A percentile compares a stretch with the other conserved stretches of the same genome.
Evolutionary conservation across 2,797 vertebrate species (phyloP).

Genomic region (Acipenser oxyrinchus): DNA sequence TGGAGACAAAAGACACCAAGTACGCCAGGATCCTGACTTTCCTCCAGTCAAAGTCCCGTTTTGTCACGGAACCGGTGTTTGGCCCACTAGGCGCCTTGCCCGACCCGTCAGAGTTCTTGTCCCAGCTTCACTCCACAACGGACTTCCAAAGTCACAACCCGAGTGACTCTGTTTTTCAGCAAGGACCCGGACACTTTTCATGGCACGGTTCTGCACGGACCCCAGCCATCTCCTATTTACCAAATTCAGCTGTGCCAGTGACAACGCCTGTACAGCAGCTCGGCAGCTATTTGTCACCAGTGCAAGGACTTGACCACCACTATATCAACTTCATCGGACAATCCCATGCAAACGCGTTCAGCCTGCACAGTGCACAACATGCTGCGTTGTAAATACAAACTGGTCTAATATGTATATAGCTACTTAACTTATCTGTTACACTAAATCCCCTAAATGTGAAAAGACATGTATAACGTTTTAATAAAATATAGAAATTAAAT

Average conservation of each 20-base stretch:
- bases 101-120: conserved; percentile 73
- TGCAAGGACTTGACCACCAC: conserved; percentile 82
- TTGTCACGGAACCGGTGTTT: conserved; percentile 75
- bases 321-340: conserved; percentile 88
- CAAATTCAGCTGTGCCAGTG: conserved; percentile 50
- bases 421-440: too few relatives aligned
- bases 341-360: conserved; percentile 74
- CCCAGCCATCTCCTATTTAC: conserved; percentile 65
- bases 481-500: too few relatives aligned
- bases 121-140: conserved; percentile 66
- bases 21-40: conserved; percentile 95
- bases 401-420: too few relatives aligned
- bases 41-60: conserved; percentile 85
- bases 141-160: conserved; percentile 72
- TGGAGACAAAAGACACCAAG: conserved; percentile 94
- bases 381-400: conserved; percentile 50
- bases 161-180: conserved; percentile 65
- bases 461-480: too few relatives aligned
- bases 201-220: conserved; percentile 75
- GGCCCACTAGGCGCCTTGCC: conserved; percentile 60
- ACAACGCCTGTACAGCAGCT: conserved; percentile 68
- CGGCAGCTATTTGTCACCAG: conserved; percentile 73
- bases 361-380: conserved; percentile 78
- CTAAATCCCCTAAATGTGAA: too few relatives aligned
- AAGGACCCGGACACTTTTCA: conserved; percentile 68